phyloP scores from a whole-genome alignment of 2,888 invertebrate species.

The Mimachlamys varia region DNA sequence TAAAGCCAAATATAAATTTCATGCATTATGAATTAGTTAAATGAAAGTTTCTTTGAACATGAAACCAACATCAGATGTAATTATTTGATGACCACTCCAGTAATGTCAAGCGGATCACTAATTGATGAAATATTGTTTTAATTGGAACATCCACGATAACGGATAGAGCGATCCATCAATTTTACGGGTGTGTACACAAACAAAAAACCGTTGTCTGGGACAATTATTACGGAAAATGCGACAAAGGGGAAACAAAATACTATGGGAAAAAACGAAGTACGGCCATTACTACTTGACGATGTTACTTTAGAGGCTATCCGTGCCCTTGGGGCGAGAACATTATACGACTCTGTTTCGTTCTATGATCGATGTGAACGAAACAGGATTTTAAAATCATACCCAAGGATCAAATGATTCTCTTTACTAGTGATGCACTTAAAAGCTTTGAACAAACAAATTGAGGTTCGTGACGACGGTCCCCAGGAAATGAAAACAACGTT shows the following conservation, averaged over 20 bases:
- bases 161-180: background rate
- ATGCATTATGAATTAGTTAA: background rate
- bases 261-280: background rate
- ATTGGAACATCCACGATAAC: background rate
- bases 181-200: conserved; percentile 9
- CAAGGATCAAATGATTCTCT: background rate
- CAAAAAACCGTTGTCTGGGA: background rate
- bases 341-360: background rate
- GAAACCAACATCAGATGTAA: background rate
- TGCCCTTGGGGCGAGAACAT: background rate
- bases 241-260: background rate
- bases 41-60: conserved; percentile 9
- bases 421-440: background rate
- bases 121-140: background rate
- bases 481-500: background rate
- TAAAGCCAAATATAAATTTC: background rate
- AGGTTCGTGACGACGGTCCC: no score
- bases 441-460: no score
- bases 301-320: background rate
- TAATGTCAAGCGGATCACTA: background rate
- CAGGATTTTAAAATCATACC: background rate
- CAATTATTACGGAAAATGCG: background rate
- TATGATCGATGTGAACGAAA: background rate
- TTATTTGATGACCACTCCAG: conserved; percentile 3
- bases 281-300: background rate